Conservation (phyloP, 2,797 vertebrate species). For the Miichthys miiuy region DNA sequence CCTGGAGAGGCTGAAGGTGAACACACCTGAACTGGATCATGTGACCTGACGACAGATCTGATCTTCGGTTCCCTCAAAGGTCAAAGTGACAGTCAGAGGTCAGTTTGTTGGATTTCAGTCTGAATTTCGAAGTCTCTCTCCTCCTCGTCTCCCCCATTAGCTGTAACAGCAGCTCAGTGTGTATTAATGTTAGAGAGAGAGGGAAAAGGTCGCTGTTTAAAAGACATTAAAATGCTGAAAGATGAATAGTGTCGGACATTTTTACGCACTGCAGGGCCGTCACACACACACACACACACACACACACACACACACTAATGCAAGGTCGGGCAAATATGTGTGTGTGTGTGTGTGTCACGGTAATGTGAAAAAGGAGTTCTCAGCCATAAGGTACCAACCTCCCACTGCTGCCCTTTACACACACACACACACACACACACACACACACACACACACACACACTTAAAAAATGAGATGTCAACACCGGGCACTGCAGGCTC, state of each 20-base stretch:
- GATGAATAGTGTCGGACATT: slow-evolving; percentile 64
- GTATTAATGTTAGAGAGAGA: slow-evolving; percentile 16
- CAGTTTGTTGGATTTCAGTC: too few relatives aligned
- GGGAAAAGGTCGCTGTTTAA: slow-evolving; percentile 64
- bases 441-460: slow-evolving; percentile 30
- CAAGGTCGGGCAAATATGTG: slow-evolving; percentile 36
- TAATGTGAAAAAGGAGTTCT: slow-evolving; percentile 51
- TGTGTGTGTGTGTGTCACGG: slow-evolving; percentile 32
- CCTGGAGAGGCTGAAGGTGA: too few relatives aligned
- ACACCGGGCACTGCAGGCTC: slow-evolving; percentile 50
- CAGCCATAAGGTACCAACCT: slow-evolving; percentile 57
- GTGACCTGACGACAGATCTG: too few relatives aligned
- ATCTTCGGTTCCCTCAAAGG: neutral
- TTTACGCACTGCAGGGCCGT: slow-evolving; percentile 68
- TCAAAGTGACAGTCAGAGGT: neutral
- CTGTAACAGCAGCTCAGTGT: slow-evolving; percentile 26
- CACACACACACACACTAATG: slow-evolving; percentile 17
- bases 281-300: slow-evolving; percentile 38
- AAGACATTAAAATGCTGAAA: slow-evolving; percentile 64
- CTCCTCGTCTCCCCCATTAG: neutral
- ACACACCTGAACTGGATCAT: too few relatives aligned
- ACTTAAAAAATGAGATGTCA: slow-evolving; percentile 75
- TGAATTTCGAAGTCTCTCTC: neutral
- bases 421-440: slow-evolving; percentile 34
- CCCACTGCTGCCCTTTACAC: slow-evolving; percentile 56